Base-by-base conservation (phyloP, 2,113 vertebrate species). In the Capricornis sumatraensis region DNA sequence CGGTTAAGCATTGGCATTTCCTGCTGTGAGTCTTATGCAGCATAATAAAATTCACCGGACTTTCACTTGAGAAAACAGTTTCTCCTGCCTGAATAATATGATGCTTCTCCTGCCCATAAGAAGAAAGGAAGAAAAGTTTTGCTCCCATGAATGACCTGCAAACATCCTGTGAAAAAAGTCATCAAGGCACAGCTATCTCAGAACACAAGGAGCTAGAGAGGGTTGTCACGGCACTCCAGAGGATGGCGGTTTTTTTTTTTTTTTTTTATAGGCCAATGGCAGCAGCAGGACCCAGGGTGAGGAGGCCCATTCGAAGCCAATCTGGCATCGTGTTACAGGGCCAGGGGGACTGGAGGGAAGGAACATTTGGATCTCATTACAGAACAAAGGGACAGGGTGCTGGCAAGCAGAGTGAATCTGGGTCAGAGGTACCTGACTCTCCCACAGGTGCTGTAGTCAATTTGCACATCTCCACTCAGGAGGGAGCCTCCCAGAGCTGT, bases 381-480 rank as follows among this genome's bases (percentile, higher is more conserved):
- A 98, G 97, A 99, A 98, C 95, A 97, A 98, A 98, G 98, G 53
- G 90, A 95, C 1, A 64, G 95, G 98, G 96, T 98, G 96, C 93
- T 98, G 98, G 98, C 95, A 98, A 98, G 96, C 97, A 95, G 97
- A 98, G 82, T 1, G 95, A 98, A 98, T 90, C 96, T 98, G 97
- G 98, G 97, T 97, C 89, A 97, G 92, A 96, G 93, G 84, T 97
- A 98, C 96, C 98, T 98, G 98, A 96, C 89, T 98, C 97, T 98
- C 96, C 89, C 96, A 95, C 98, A 98, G 98, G 97, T 98, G 98
- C 98, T 97, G 71, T 60, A 95, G 96, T 98, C 97, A 97, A 97
- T 99, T 98, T 97, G 97, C 97, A 98, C 98, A 98, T 98, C 98
- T 97, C 98, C 89, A 96, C 94, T 97, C 91, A 12, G 92, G 98